Percentiles rank a stretch among this genome's conserved stretches.
Evolutionary conservation across 2,797 vertebrate genomes (phyloP).

Genomic region (Alcedo atthis): DNA sequence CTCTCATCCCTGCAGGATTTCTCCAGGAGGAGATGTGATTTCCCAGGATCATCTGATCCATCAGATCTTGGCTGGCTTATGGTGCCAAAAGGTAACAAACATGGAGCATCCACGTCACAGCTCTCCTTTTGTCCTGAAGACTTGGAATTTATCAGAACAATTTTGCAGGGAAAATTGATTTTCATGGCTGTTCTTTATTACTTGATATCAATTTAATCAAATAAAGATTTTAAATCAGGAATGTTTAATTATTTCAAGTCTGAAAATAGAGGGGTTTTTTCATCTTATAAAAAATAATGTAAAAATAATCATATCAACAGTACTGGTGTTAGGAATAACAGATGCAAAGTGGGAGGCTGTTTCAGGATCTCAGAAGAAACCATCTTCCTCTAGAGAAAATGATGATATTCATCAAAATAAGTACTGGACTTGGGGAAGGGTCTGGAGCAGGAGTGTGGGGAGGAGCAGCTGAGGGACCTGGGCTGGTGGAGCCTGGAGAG

Average conservation of each 20-base stretch:
- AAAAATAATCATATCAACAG: background rate
- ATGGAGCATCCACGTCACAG: background rate
- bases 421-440: background rate
- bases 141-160: background rate
- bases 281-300: background rate
- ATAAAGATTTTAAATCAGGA: background rate
- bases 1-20: background rate
- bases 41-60: too few relatives aligned
- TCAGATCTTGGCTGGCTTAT: too few relatives aligned
- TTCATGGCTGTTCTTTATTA: background rate
- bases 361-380: background rate
- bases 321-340: conserved; percentile 21
- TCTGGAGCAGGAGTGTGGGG: background rate
- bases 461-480: background rate
- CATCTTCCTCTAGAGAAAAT: background rate
- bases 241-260: background rate
- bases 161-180: background rate
- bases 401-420: background rate
- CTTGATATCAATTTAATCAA: background rate
- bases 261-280: background rate
- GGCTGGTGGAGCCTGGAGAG: background rate
- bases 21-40: too few relatives aligned
- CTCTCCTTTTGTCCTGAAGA: background rate
- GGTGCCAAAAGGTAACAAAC: background rate
- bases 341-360: conserved; percentile 51